phyloP scores from a whole-genome alignment of 2,797 vertebrate genomes.

The Salmo trutta region DNA sequence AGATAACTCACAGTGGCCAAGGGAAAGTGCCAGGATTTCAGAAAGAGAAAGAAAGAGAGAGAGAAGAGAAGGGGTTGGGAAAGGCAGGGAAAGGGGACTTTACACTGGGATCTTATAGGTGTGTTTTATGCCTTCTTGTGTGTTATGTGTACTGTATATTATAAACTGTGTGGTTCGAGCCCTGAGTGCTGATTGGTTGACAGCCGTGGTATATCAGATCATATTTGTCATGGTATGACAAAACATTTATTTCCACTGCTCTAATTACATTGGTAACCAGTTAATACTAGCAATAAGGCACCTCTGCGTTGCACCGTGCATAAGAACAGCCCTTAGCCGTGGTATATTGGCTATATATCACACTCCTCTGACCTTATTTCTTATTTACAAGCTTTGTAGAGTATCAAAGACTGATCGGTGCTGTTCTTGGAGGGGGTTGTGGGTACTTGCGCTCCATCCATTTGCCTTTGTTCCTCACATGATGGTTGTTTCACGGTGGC shows the following conservation, averaged over 20 bases:
- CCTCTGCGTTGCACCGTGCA: too few relatives aligned
- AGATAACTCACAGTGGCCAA: slow-evolving; percentile 40
- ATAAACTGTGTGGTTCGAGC: too few relatives aligned
- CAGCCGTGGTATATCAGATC: too few relatives aligned
- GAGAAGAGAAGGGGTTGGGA: slow-evolving; percentile 30
- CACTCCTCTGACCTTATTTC: too few relatives aligned
- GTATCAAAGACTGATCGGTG: neutral
- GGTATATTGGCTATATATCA: too few relatives aligned
- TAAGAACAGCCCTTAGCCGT: too few relatives aligned
- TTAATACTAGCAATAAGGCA: too few relatives aligned
- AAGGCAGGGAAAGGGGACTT: too few relatives aligned
- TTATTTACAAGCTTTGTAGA: slow-evolving; percentile 2
- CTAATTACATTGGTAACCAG: too few relatives aligned
- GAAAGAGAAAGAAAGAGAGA: slow-evolving; percentile 16
- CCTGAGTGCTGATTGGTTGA: too few relatives aligned
- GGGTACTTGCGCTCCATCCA: neutral
- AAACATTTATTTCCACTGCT: too few relatives aligned
- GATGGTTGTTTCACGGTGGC: neutral
- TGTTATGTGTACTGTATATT: neutral
- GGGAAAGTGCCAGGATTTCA: slow-evolving; percentile 26
- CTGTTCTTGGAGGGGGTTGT: neutral
- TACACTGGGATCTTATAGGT: neutral
- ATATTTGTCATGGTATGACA: too few relatives aligned
- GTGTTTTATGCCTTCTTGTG: neutral
- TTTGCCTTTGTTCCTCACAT: neutral